phyloP scores from a whole-genome alignment of 2,888 invertebrate species.

The Cerastis rubricosa region DNA sequence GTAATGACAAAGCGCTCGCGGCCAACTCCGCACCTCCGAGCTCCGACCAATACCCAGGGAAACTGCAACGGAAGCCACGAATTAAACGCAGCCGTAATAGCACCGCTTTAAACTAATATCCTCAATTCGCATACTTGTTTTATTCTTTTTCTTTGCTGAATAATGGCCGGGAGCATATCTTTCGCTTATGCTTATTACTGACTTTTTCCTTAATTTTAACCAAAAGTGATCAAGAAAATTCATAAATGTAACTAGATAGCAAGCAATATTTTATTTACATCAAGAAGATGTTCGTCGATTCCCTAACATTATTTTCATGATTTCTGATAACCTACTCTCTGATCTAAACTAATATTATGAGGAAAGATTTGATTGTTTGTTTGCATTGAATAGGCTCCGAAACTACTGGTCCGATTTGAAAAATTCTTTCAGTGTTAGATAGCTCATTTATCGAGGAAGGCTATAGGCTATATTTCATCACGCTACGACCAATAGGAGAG shows the following conservation, averaged over 20 bases:
- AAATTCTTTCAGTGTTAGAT: too few relatives aligned
- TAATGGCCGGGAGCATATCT: slow-evolving; percentile 8
- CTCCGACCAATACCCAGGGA: slow-evolving; percentile 68
- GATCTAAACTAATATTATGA: too few relatives aligned
- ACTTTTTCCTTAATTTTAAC: background rate
- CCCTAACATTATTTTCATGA: background rate
- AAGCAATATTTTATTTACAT: background rate
- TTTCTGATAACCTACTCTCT: background rate
- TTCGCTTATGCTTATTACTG: background rate
- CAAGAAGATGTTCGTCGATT: too few relatives aligned
- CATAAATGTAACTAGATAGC: background rate
- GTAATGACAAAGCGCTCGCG: slow-evolving; percentile 73
- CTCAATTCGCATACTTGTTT: slow-evolving; percentile 41
- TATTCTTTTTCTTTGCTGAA: slow-evolving; percentile 15
- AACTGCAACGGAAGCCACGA: slow-evolving; percentile 66
- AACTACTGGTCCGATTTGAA: too few relatives aligned
- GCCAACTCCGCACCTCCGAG: slow-evolving; percentile 68
- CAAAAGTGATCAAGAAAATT: background rate
- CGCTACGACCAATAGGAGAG: too few relatives aligned
- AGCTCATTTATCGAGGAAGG: too few relatives aligned
- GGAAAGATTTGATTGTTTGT: too few relatives aligned
- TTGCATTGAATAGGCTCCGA: too few relatives aligned
- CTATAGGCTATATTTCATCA: too few relatives aligned
- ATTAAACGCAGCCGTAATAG: slow-evolving; percentile 60
- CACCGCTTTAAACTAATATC: slow-evolving; percentile 54